phyloP scores from a whole-genome alignment of 2,797 vertebrate species.

The Martes flavigula region DNA sequence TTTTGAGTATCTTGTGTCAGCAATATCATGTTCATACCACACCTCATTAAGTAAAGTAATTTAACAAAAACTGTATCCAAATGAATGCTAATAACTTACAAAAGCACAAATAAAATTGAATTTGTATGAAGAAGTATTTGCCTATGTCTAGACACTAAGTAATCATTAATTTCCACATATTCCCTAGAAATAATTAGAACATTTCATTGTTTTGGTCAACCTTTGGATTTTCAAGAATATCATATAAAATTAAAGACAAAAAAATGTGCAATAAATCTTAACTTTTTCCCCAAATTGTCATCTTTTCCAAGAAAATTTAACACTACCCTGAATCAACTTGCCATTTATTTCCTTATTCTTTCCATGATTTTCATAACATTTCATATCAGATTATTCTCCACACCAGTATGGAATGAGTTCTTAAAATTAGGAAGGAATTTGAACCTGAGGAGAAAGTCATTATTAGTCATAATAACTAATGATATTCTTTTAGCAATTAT shows the following conservation, averaged over 20 bases:
- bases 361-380: neutral
- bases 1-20: conserved; percentile 68
- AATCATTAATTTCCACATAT: conserved; percentile 63
- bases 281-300: neutral
- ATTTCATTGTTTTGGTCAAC: conserved; percentile 56
- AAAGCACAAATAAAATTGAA: conserved; percentile 55
- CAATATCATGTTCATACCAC: conserved; percentile 50
- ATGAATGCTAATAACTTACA: conserved; percentile 57
- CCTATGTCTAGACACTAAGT: conserved; percentile 32
- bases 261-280: conserved; percentile 13
- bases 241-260: conserved; percentile 46
- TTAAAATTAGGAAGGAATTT: neutral
- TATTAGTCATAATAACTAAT: neutral
- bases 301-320: neutral
- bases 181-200: conserved; percentile 60
- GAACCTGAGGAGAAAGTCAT: neutral
- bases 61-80: conserved; percentile 51
- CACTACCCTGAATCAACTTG: neutral
- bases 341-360: neutral
- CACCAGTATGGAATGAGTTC: neutral
- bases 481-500: neutral
- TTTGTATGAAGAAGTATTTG: conserved; percentile 11
- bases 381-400: neutral
- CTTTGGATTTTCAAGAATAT: conserved; percentile 59
- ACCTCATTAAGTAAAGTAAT: conserved; percentile 72